phyloP scores from a whole-genome alignment of 2,888 invertebrate species.

The Galeruca laticollis region DNA sequence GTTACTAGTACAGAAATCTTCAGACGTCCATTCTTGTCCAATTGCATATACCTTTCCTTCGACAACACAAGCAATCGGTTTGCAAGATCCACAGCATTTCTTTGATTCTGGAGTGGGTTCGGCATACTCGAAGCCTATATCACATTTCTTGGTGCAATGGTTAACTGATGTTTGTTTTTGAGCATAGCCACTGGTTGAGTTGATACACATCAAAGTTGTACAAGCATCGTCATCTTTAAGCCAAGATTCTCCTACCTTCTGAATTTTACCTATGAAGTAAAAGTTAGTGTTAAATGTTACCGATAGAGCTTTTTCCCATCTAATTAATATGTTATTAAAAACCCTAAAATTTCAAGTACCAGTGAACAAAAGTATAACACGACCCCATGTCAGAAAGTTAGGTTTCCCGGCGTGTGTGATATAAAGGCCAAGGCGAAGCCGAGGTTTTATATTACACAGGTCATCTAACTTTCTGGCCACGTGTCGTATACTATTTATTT shows the following conservation, averaged over 20 bases:
- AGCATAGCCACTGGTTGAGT: slow-evolving; percentile 65
- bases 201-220: slow-evolving; percentile 69
- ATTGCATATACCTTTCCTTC: slow-evolving; percentile 67
- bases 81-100: slow-evolving; percentile 76
- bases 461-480: no score
- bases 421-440: no score
- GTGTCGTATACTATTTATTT: no score
- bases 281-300: not conserved
- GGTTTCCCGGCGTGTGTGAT: no score
- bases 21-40: slow-evolving; percentile 73
- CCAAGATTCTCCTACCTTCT: slow-evolving; percentile 73
- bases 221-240: slow-evolving; percentile 69
- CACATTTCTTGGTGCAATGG: slow-evolving; percentile 69
- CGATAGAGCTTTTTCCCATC: no score
- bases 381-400: no score
- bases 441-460: no score
- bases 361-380: no score
- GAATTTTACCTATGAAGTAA: slow-evolving; percentile 51
- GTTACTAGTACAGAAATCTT: slow-evolving; percentile 74
- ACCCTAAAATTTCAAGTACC: no score
- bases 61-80: slow-evolving; percentile 70
- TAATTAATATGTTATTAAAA: no score
- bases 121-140: slow-evolving; percentile 68
- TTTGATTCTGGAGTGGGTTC: slow-evolving; percentile 52
- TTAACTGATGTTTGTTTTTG: slow-evolving; percentile 69